These are phyloP conservation scores for Drosophila quasianomalipes DNA, from an alignment of 2,888 invertebrate species.

Conservation along the genomic window DNA sequence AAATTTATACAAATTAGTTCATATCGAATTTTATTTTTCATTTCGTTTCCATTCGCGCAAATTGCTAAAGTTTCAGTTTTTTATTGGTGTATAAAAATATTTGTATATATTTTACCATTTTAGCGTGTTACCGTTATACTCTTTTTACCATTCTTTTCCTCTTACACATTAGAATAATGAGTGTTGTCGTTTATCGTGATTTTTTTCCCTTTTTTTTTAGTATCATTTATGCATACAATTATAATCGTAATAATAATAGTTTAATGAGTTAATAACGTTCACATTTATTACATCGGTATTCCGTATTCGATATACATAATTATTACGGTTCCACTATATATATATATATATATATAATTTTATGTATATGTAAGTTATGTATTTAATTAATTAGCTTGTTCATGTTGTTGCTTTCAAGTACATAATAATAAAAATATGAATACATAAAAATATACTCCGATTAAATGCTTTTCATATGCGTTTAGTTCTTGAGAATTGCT, in stretches of 20 bases:
- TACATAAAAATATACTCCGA: conserved; percentile 63
- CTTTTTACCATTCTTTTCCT: conserved; percentile 28
- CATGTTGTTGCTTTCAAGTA: conserved; percentile 36
- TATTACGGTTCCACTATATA: conserved; percentile 54
- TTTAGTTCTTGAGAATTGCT: conserved; percentile 57
- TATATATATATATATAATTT: conserved; percentile 19
- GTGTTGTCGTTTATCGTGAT: conserved; percentile 46
- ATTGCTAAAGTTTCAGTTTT: conserved; percentile 26
- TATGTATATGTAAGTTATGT: conserved; percentile 19
- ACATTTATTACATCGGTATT: conserved; percentile 71
- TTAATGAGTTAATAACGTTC: conserved; percentile 77
- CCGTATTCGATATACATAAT: conserved; percentile 47
- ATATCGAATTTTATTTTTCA: conserved; percentile 33
- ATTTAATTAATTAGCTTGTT: conserved; percentile 27
- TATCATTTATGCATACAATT: conserved; percentile 62
- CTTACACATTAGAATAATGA: conserved; percentile 79
- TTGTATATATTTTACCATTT: conserved; percentile 68
- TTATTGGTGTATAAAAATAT: conserved; percentile 71
- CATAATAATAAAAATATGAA: conserved; percentile 53
- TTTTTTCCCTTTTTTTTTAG: conserved; percentile 26
- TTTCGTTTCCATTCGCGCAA: conserved; percentile 23
- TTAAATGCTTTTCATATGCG: conserved; percentile 73
- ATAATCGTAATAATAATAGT: conserved; percentile 76
- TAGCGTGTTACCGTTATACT: conserved; percentile 23
- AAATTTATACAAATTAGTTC: conserved; percentile 63